phyloP scores from a whole-genome alignment of 2,888 invertebrate species.

The Himalopsyche anomala region DNA sequence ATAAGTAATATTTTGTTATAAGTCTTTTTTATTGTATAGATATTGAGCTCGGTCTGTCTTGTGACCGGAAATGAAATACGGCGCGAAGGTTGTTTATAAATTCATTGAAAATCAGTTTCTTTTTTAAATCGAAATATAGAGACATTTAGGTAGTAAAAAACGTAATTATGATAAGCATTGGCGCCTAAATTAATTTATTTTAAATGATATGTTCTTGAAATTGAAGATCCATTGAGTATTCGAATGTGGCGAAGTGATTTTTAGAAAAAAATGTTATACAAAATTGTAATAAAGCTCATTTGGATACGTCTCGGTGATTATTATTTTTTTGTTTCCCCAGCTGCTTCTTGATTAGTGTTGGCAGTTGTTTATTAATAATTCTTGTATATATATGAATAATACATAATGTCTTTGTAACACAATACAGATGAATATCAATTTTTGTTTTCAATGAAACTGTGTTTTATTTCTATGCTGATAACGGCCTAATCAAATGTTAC shows the following conservation, averaged over 20 bases:
- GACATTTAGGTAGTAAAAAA: conserved; percentile 16
- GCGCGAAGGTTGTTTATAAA: conserved; percentile 31
- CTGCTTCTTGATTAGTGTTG: conserved; percentile 62
- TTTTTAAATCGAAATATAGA: background rate
- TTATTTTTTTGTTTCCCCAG: conserved; percentile 53
- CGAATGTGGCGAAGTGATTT: background rate
- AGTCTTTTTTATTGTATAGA: conserved; percentile 59
- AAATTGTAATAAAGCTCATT: conserved; percentile 33
- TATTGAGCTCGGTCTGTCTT: conserved; percentile 54
- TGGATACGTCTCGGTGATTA: conserved; percentile 45
- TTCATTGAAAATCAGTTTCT: conserved; percentile 41
- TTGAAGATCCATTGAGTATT: conserved; percentile 33
- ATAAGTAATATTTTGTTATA: conserved; percentile 61
- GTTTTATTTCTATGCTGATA: conserved; percentile 41
- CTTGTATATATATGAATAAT: conserved; percentile 63
- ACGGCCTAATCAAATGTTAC: background rate
- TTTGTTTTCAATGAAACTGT: conserved; percentile 57
- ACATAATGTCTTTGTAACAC: conserved; percentile 65
- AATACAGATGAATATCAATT: conserved; percentile 60
- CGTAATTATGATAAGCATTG: conserved; percentile 15
- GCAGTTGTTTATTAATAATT: conserved; percentile 64
- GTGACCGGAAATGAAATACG: conserved; percentile 28
- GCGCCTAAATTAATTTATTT: conserved; percentile 31
- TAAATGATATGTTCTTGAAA: conserved; percentile 1
- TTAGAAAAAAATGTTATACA: conserved; percentile 19